These are phyloP conservation scores for Tragelaphus imberbis DNA, from an alignment of 2,113 vertebrate species.

Conservation along the genomic window DNA sequence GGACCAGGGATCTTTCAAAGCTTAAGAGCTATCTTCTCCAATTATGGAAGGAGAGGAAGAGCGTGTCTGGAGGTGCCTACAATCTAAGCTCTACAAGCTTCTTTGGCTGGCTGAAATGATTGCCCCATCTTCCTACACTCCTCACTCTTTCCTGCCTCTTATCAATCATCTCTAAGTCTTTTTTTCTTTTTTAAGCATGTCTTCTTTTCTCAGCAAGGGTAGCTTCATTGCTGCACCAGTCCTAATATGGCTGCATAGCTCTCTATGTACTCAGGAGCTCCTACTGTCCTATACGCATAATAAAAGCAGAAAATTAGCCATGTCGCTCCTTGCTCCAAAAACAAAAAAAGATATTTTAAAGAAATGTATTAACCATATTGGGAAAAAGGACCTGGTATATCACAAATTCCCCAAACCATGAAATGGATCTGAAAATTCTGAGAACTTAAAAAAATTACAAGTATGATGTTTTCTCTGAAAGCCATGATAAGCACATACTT, in stretches of 20 bases:
- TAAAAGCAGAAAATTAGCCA: neutral
- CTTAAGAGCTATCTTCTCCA: neutral
- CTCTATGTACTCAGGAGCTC: neutral
- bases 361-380: neutral
- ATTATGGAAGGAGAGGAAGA: neutral
- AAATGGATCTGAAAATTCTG: neutral
- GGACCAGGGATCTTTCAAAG: neutral
- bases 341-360: neutral
- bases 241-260: neutral
- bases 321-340: neutral
- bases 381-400: neutral
- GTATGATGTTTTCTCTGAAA: neutral
- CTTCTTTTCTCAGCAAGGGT: neutral
- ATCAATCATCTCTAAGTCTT: neutral
- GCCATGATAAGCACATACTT: neutral
- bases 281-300: neutral
- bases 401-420: neutral
- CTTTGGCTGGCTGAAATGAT: neutral
- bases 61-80: rapidly evolving
- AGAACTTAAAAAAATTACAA: neutral
- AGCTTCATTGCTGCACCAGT: neutral
- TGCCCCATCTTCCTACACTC: neutral
- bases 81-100: neutral
- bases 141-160: neutral
- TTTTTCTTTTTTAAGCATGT: neutral